Conservation (phyloP, 2,797 vertebrate genomes). For the Pseudotriccus pelzelni region DNA sequence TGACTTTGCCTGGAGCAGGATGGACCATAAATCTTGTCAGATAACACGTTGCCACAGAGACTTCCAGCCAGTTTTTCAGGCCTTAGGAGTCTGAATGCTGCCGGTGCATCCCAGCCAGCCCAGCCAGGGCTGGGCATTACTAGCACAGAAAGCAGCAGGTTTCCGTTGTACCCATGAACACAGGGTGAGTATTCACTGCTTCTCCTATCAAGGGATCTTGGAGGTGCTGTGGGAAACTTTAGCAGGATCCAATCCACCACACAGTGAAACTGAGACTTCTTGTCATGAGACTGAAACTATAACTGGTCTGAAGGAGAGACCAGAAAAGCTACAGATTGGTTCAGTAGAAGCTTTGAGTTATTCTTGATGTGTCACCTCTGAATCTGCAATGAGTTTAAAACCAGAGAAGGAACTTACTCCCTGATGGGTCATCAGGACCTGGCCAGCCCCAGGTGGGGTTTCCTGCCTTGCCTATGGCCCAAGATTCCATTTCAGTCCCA, state of each 20-base stretch:
- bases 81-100: neutral
- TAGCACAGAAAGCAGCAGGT: neutral
- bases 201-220: neutral
- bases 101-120: neutral
- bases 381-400: neutral
- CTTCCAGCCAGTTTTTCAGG: slow-evolving; percentile 46
- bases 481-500: neutral
- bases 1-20: neutral
- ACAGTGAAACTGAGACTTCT: neutral
- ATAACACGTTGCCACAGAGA: neutral
- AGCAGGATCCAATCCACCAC: neutral
- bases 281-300: neutral
- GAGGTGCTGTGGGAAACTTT: neutral
- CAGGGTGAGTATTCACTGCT: neutral
- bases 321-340: neutral
- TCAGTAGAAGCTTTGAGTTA: neutral
- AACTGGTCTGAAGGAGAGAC: neutral
- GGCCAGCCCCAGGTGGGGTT: neutral
- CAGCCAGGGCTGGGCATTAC: neutral
- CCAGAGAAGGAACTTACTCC: neutral
- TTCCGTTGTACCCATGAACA: neutral
- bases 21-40: neutral
- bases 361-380: neutral
- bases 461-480: neutral
- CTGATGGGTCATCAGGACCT: neutral